Base-by-base conservation (phyloP, 2,797 vertebrate species). In the Emys orbicularis region DNA sequence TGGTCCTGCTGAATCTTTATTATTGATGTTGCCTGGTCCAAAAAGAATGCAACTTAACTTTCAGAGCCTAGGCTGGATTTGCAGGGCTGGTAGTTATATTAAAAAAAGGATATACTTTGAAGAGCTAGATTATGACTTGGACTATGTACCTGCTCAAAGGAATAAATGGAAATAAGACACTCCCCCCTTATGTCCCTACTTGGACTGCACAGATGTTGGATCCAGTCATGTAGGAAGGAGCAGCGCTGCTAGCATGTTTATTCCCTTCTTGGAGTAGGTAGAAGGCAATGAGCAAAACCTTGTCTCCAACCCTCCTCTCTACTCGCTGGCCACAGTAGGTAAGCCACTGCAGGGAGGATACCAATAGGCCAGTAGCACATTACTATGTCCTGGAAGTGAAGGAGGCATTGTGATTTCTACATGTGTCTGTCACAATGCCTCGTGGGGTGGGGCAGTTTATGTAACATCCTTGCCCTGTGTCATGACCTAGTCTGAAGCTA, bases 401-500 rank as follows among this genome's bases (percentile, higher is more conserved):
- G 77, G 76, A 85, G 21, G 8, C 65, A 18, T 27, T 76, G 21
- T 91, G 89, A 85, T 44, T 89, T 68, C 84, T 23, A 50, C 29
- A 23, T 4, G 1, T 34, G 50, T 50, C 80, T 50, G 86, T 84
- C 83, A 84, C 59, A 23, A 37, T 13, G 44, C 34, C 37, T 90
- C 29, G 41, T 0, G 0, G 65, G 5, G 31, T 47, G 27, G 34
- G 72, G 47, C 81, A 13, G 29, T 13, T 59, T 59, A 59, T 31
- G 29, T 5, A 59, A 59, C 57, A 59, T 31, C 29, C 12, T 31
- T 31, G 57, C 29, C 80, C 92, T 41, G 47, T 19, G 68, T 84
- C 77, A 87, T 79, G 80, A 87, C 76, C 44, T 59, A 59, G 29
- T 31, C 57, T 77, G 54, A 89, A 47, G 41, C 8, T 84, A 89